phyloP scores from a whole-genome alignment of 2,113 vertebrate species.

The Synodontis membranacea region DNA sequence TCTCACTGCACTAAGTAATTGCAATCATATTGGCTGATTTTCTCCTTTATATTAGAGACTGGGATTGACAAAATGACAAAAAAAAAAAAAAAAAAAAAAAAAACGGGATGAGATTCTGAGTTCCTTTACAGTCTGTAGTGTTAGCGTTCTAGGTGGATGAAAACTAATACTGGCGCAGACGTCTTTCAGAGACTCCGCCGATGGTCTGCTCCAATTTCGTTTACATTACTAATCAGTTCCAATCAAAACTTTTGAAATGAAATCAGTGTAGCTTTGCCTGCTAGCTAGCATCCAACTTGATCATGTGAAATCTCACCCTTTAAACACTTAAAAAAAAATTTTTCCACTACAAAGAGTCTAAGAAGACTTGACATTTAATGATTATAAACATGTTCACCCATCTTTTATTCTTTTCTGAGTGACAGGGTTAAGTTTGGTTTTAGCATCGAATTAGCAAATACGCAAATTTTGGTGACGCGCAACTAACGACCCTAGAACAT shows the following conservation, averaged over 20 bases:
- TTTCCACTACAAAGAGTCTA: too few relatives aligned
- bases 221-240: not conserved
- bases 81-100: not conserved
- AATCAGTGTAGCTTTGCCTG: not conserved
- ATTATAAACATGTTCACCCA: not conserved
- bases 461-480: not conserved
- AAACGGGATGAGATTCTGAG: not conserved
- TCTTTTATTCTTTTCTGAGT: not conserved
- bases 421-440: not conserved
- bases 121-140: not conserved
- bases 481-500: not conserved
- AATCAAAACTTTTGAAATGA: not conserved
- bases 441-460: not conserved
- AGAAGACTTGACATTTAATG: not conserved
- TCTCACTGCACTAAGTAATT: conserved; percentile 18
- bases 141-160: not conserved
- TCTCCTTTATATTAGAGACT: not conserved
- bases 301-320: not conserved
- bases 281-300: not conserved
- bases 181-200: not conserved
- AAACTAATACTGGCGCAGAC: not conserved
- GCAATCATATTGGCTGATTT: conserved; percentile 1
- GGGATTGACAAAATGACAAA: not conserved
- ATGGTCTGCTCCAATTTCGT: not conserved
- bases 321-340: not conserved